These are phyloP conservation scores for Microchrysa polita DNA, from an alignment of 2,888 invertebrate species.

Conservation along the genomic window DNA sequence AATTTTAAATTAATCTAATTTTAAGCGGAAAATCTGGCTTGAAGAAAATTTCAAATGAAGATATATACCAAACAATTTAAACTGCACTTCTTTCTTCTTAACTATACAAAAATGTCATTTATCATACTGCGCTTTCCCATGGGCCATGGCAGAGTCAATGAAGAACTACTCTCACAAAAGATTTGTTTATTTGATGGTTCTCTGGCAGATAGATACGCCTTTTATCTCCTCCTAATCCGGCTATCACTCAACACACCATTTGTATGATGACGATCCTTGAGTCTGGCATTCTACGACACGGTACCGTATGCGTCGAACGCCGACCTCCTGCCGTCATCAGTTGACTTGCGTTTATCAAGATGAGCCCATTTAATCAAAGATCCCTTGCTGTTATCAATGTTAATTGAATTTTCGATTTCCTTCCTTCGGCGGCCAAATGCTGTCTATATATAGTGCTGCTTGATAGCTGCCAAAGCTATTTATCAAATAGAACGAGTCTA, in stretches of 20 bases:
- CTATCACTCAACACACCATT: neutral
- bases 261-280: neutral
- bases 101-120: no score
- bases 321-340: neutral
- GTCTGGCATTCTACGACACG: neutral
- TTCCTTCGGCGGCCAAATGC: neutral
- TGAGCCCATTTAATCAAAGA: conserved; percentile 16
- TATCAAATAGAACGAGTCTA: neutral
- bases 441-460: conserved; percentile 3
- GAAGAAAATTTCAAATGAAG: no score
- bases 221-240: neutral
- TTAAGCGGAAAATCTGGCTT: no score
- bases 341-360: neutral
- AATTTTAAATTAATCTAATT: no score
- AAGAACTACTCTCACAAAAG: neutral
- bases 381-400: conserved; percentile 33
- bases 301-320: no score
- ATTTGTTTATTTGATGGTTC: conserved; percentile 8
- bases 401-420: conserved; percentile 35
- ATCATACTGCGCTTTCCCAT: no score
- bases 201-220: neutral
- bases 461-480: conserved; percentile 10
- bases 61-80: no score
- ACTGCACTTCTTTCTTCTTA: no score
- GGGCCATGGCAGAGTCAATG: no score